Evolutionary conservation across 1,140 invertebrate genomes (phyloP).

Genomic region (Sycobia sp.): DNA sequence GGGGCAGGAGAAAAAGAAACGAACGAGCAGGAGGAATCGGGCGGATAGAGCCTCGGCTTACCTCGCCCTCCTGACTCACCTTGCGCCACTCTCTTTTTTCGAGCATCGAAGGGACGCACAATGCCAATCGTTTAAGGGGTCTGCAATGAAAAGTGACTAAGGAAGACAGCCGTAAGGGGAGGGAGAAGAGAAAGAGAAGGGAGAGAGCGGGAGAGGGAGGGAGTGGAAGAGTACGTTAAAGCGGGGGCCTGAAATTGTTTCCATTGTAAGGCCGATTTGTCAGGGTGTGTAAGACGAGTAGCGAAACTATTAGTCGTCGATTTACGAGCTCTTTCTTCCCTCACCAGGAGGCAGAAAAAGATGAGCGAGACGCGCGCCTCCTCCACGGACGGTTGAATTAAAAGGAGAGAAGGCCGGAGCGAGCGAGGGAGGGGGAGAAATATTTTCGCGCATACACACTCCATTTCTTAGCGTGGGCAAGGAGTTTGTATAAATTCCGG

Average conservation of each 20-base stretch:
- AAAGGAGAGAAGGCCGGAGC: slow-evolving; percentile 14
- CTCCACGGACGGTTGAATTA: not conserved
- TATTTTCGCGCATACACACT: too few relatives aligned
- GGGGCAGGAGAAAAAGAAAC: not conserved
- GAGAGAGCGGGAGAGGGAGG: too few relatives aligned
- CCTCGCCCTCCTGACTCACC: not conserved
- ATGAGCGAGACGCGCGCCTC: not conserved
- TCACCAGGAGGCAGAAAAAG: too few relatives aligned
- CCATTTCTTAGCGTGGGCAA: too few relatives aligned
- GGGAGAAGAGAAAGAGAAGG: too few relatives aligned
- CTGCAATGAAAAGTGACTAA: slow-evolving; percentile 24
- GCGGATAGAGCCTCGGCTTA: slow-evolving; percentile 19
- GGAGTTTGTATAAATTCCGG: too few relatives aligned
- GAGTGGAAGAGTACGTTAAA: slow-evolving; percentile 1
- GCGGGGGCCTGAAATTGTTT: slow-evolving; percentile 54
- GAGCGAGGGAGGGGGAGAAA: too few relatives aligned
- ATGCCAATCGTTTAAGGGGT: slow-evolving; percentile 52
- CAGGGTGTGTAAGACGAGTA: slow-evolving; percentile 57
- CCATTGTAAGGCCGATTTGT: slow-evolving; percentile 58
- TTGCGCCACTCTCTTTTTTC: slow-evolving; percentile 29
- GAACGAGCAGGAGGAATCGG: slow-evolving; percentile 11
- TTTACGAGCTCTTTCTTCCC: not conserved
- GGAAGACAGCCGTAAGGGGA: too few relatives aligned
- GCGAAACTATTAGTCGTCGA: slow-evolving; percentile 54
- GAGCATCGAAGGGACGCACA: slow-evolving; percentile 43